phyloP scores from a whole-genome alignment of 2,888 invertebrate genomes.

The Terebella lapidaria region DNA sequence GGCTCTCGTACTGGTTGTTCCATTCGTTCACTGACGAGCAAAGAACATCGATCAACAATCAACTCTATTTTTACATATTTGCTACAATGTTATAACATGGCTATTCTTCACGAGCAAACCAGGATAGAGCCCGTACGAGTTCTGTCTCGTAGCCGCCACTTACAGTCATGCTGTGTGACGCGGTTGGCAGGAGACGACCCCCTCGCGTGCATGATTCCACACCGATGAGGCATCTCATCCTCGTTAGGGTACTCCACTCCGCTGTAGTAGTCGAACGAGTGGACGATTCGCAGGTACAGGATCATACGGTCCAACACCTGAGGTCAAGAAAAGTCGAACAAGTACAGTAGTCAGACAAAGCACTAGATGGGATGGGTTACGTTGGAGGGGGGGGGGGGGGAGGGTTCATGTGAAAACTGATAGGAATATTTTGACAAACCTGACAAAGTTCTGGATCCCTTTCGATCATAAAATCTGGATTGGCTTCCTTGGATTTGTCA shows the following conservation, averaged over 20 bases:
- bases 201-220: constrained; percentile 96
- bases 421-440: too few relatives aligned
- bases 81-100: too few relatives aligned
- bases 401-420: too few relatives aligned
- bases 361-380: too few relatives aligned
- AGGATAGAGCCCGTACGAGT: too few relatives aligned
- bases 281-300: constrained; percentile 89
- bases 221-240: constrained; percentile 99
- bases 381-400: too few relatives aligned
- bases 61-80: too few relatives aligned
- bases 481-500: constrained; percentile 45
- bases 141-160: not conserved
- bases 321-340: not conserved
- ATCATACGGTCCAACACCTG: constrained; percentile 72
- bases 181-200: constrained; percentile 81
- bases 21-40: constrained; percentile 53
- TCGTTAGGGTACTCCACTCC: constrained; percentile 98
- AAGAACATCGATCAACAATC: too few relatives aligned
- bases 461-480: constrained; percentile 57
- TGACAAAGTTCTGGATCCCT: constrained; percentile 68
- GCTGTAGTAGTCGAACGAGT: constrained; percentile 98
- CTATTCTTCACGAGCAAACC: too few relatives aligned
- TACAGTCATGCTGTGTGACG: constrained; percentile 53
- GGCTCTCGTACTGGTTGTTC: constrained; percentile 72
- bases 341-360: not conserved